Evolutionary conservation across 2,888 invertebrate genomes (phyloP), one percentile per base, ranked within the genome.

Genomic region (Opisthograptis luteolata): DNA sequence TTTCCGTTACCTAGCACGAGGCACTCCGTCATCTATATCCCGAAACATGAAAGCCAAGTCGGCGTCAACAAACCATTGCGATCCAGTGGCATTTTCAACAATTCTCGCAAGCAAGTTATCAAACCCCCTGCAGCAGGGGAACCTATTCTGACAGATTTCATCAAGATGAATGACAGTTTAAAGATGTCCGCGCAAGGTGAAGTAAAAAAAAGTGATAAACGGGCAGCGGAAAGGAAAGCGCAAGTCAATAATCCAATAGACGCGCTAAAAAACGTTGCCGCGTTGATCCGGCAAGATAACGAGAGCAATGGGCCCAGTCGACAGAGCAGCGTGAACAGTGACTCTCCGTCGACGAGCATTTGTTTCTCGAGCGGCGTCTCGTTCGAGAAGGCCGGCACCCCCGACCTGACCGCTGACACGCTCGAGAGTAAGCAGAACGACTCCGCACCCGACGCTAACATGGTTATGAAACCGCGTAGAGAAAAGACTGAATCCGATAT

Each of bases 401-500:
- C 85, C 9, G 90, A 89, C 64, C 69, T 88, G 42, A 84, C 88
- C 32, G 84, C 81, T 3, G 68, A 79, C 55, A 77, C 82, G 2
- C 57, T 84, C 20, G 84, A 88, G 64, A 81, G 69, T 70, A 73
- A 78, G 41, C 41, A 56, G 4, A 53, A 49, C 20, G 54, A 60
- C 52, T 60, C 68, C 45, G 58, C 81, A 71, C 70, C 79, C 69
- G 77, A 79, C 41, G 35, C 73, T 3, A 73, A 58, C 66, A 83
- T 57, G 19, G 86, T 93, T 60, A 78, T 94, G 64, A 92, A 93
- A 71, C 96, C 95, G 39, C 92, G 96, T 72, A 92, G 96, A 70
- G 96, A 97, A 92, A 96, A 96, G 92, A 97, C 96, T 75, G 96
- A 97, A 89, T 96, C 96, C 54, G 96, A 96, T 83, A 96, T 96